Base-by-base conservation (phyloP, 2,113 vertebrate species). In the Morone saxatilis region DNA sequence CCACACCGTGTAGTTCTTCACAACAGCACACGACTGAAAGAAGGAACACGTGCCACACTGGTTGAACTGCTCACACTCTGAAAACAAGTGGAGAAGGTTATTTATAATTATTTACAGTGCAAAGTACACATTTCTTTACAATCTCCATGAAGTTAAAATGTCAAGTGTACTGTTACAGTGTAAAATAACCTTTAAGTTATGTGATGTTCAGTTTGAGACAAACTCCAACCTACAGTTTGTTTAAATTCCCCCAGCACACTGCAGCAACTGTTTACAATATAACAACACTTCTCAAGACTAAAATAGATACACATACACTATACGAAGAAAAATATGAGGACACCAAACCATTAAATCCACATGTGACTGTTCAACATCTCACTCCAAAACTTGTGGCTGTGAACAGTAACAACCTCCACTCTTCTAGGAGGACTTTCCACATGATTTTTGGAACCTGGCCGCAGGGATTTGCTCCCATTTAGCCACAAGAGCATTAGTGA, bases 41-140 rank as follows among this genome's bases (percentile, higher is more conserved):
- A 95, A 96, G 0, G 95, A 95, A 83, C 97, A 98, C 0, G 97
- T 97, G 6, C 97, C 97, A 45, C 97, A 98, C 89, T 96, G 96
- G 86, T 98, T 99, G 62, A 98, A 98, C 76, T 94, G 95, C 88
- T 95, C 94, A 71, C 98, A 99, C 62, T 95, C 98, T 99, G 38
- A 65, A 63, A 85, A 13, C 19, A 78, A 22, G 68, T 1, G 6
- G 41, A 83, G 14, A 20, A 51, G 7, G 16, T 16, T 9, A 4
- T 56, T 50, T 22, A 10, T 19, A 4, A 45, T 2, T 9, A 50
- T 41, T 76, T 6, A 20, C 19, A 45, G 20, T 0, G n/a, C 36
- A 31, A 14, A 1, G 19, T 2, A 43, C 7, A 17, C 13, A 22
- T 16, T 56, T 20, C n/a, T 4, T 43, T 54, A 8, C 8, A 25